These are phyloP conservation scores for Tachystola acroxantha DNA, from an alignment of 2,888 invertebrate genomes.

Conservation along the genomic window DNA sequence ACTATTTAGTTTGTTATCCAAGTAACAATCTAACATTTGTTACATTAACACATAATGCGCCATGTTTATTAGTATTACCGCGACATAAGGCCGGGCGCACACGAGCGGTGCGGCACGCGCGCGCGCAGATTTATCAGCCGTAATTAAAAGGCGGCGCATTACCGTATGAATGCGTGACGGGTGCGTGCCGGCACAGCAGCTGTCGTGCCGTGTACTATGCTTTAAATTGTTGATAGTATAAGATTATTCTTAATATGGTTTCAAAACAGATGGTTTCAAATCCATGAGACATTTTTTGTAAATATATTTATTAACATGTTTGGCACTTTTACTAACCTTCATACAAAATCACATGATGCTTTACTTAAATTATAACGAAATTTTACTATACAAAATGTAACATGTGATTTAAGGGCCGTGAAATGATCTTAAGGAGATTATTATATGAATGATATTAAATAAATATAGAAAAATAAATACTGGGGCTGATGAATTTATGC, in stretches of 20 bases:
- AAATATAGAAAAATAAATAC: no score
- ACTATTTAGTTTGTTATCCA: no score
- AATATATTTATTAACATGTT: no score
- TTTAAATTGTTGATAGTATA: constrained; percentile 34
- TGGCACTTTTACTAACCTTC: not conserved
- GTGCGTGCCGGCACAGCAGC: constrained; percentile 63
- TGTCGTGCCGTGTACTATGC: constrained; percentile 38
- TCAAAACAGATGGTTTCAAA: not conserved
- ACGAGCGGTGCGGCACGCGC: constrained; percentile 39
- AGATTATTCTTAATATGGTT: not conserved
- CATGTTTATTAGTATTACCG: constrained; percentile 17
- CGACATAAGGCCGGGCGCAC: constrained; percentile 53
- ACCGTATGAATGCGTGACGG: constrained; percentile 62
- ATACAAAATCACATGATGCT: not conserved
- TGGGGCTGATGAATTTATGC: no score
- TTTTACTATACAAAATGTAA: no score
- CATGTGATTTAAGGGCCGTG: no score
- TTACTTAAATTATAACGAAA: no score
- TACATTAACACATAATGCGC: not conserved
- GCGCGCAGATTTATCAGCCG: constrained; percentile 73
- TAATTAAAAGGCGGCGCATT: constrained; percentile 74
- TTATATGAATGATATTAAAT: no score
- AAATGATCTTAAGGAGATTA: no score
- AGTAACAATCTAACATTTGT: not conserved
- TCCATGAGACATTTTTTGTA: no score